Evolutionary conservation across 2,797 vertebrate species (phyloP).

Genomic region (Dicrostonyx torquatus): DNA sequence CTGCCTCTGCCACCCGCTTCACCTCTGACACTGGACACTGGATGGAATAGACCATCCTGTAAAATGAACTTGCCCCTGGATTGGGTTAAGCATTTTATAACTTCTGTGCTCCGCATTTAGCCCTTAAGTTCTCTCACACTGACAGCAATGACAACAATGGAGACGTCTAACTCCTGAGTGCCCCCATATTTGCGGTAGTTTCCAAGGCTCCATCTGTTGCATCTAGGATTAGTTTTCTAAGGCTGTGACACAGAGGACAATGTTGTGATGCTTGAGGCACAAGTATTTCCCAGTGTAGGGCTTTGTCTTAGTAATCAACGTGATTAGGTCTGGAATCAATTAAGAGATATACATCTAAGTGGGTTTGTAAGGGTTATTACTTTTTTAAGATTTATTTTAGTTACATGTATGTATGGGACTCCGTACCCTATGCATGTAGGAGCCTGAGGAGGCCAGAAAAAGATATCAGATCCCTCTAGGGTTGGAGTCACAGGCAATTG

Average conservation of each 20-base stretch:
- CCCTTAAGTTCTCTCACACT: background rate
- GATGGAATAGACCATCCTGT: background rate
- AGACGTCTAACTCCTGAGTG: background rate
- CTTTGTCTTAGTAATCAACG: background rate
- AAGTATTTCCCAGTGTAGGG: background rate
- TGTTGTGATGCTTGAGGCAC: background rate
- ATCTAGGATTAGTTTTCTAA: background rate
- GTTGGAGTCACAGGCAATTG: background rate
- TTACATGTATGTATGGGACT: background rate
- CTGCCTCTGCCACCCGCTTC: background rate
- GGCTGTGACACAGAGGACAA: background rate
- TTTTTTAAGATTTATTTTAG: background rate
- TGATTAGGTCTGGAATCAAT: background rate
- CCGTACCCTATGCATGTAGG: background rate
- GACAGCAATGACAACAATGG: background rate
- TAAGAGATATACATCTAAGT: background rate
- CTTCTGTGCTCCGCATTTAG: background rate
- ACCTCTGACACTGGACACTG: fast-evolving
- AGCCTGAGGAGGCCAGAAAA: background rate
- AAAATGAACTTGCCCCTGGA: background rate
- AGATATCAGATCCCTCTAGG: background rate
- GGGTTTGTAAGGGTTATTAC: background rate
- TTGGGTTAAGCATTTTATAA: background rate
- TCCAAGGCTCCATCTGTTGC: background rate
- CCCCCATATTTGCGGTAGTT: background rate